These are phyloP conservation scores for Characodon lateralis DNA, from an alignment of 2,797 vertebrate species.

Conservation along the genomic window DNA sequence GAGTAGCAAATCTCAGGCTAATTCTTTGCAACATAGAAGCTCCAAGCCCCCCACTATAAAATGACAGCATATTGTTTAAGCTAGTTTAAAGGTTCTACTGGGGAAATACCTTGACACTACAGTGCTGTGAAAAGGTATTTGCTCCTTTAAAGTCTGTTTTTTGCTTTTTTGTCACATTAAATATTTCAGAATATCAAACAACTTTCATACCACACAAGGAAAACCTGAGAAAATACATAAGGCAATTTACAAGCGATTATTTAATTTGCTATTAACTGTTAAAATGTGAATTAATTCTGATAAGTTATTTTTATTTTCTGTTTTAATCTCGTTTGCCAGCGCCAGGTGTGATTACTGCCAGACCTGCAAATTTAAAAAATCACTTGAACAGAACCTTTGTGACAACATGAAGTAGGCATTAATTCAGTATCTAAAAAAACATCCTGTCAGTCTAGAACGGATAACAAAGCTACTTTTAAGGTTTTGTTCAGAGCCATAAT, in stretches of 20 bases:
- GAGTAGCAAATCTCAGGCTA: background rate
- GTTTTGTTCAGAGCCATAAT: background rate
- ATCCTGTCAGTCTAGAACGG: background rate
- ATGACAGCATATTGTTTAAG: conserved; percentile 17
- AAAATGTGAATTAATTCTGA: background rate
- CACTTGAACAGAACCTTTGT: background rate
- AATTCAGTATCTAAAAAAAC: background rate
- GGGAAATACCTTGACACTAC: background rate
- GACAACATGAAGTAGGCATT: background rate
- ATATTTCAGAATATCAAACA: background rate
- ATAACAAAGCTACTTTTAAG: background rate
- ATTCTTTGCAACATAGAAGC: conserved; percentile 6
- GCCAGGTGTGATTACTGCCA: background rate
- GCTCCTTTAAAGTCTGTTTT: background rate
- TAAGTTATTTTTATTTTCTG: background rate
- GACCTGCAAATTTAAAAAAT: background rate
- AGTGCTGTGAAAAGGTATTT: background rate
- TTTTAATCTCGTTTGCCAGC: background rate
- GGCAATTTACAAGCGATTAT: background rate
- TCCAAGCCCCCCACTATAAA: conserved; percentile 17
- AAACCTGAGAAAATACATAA: too few species aligned
- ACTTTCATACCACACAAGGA: background rate
- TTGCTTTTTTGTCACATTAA: background rate
- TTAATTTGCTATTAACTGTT: background rate
- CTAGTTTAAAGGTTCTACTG: conserved; percentile 22